A percentile compares a stretch with the other conserved stretches of the same genome.
Evolutionary conservation across 92 coral and sea anemone species (phyloP).

Genomic region (Parazoanthus swiftii): DNA sequence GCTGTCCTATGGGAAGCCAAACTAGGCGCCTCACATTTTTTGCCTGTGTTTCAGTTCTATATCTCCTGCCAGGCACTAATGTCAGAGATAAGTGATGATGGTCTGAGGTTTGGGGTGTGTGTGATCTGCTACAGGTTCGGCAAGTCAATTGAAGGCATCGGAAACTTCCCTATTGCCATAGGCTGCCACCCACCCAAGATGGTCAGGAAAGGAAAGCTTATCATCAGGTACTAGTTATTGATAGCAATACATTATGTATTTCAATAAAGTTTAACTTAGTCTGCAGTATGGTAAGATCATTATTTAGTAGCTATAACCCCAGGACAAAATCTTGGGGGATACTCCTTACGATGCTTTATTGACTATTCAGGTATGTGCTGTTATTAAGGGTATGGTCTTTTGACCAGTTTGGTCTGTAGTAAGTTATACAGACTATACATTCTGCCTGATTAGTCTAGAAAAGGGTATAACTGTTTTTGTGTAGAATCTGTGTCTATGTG

Average conservation of each 20-base stretch:
- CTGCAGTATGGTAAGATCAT: too few relatives aligned
- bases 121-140: conserved; percentile 84
- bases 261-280: too few relatives aligned
- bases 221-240: conserved; percentile 67
- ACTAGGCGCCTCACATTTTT: conserved; percentile 81
- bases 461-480: too few relatives aligned
- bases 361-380: too few relatives aligned
- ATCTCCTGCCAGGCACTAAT: conserved; percentile 91
- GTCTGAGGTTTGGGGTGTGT: conserved; percentile 85
- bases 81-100: conserved; percentile 84
- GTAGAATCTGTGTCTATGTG: too few relatives aligned
- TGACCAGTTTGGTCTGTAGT: too few relatives aligned
- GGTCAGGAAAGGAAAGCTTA: conserved; percentile 77
- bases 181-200: conserved; percentile 86
- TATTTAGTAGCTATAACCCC: too few relatives aligned
- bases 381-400: too few relatives aligned
- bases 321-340: too few relatives aligned
- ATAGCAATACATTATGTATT: neutral
- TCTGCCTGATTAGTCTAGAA: too few relatives aligned
- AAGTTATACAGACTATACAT: too few relatives aligned
- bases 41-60: conserved; percentile 84
- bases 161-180: conserved; percentile 86
- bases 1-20: conserved; percentile 84
- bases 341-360: too few relatives aligned
- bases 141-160: conserved; percentile 80